A percentile compares a stretch with the other conserved stretches of the same genome.
Conservation (phyloP, 2,888 invertebrate genomes). For the Drosophila nigritarsus region DNA sequence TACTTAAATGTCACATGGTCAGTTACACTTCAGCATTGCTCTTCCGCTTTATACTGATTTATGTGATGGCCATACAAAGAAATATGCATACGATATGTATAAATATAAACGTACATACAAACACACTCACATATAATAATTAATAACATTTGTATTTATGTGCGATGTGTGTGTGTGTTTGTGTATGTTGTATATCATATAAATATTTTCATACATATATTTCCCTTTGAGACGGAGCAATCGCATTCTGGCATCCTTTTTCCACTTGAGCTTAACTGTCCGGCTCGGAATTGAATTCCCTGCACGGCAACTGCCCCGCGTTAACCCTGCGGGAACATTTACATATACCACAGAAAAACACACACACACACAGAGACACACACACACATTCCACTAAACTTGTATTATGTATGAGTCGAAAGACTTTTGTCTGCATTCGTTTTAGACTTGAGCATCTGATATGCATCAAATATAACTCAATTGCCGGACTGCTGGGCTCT, state of each 20-base stretch:
- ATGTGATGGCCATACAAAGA: slow-evolving; percentile 65
- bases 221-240: slow-evolving; percentile 39
- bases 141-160: slow-evolving; percentile 55
- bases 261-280: slow-evolving; percentile 63
- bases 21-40: slow-evolving; percentile 75
- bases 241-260: slow-evolving; percentile 49
- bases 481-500: slow-evolving; percentile 68
- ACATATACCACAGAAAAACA: slow-evolving; percentile 51
- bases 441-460: slow-evolving; percentile 70
- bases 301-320: slow-evolving; percentile 10
- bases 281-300: slow-evolving; percentile 68
- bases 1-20: slow-evolving; percentile 76
- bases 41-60: slow-evolving; percentile 66
- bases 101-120: slow-evolving; percentile 45
- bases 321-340: slow-evolving; percentile 69
- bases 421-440: slow-evolving; percentile 54
- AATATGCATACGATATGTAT: slow-evolving; percentile 59
- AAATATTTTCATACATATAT: slow-evolving; percentile 31
- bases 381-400: background rate
- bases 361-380: background rate
- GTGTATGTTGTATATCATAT: slow-evolving; percentile 5
- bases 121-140: slow-evolving; percentile 60
- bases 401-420: slow-evolving; percentile 18
- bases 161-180: background rate
- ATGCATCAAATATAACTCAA: slow-evolving; percentile 80